Base-by-base conservation (phyloP, 2,888 invertebrate species). In the Empis stercorea region DNA sequence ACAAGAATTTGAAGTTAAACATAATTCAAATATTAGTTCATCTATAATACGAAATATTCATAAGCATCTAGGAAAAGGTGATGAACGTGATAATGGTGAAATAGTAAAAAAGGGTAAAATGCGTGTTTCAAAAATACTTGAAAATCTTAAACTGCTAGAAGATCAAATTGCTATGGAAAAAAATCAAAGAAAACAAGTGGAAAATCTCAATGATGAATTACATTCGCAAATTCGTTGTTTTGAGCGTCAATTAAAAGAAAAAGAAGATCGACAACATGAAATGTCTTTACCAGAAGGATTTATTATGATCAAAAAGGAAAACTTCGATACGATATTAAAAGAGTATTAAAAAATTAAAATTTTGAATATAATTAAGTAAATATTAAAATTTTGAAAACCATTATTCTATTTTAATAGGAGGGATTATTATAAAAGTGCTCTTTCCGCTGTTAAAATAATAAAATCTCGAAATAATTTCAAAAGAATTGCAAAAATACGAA, bases 1-100 rank as follows among this genome's bases (percentile, higher is more conserved):
- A n/a, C 74, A 76, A 38, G 73, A 86, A 9, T 69, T 84, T 16
- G 86, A 86, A 61, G 65, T 85, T 49, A 70, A 82, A 41, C 71
- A 76, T 54, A 87, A 87, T 58, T 44, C 62, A 0, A 71, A 71
- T 10, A 62, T 81, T 7, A 65, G 71, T 30, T 66, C 65, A 32
- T 74, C 76, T 20, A 59, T 72, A 3, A 59, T 73, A 40, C 65
- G 73, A 10, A 72, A 62, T 41, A 63, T 78, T 44, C 67, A 73
- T 3, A 61, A 72, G 1, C 68, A 73, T 2, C 60, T 80, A 4
- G 68, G 73, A 9, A 61, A 60, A 43, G 61, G 61, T 30, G 59
- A 65, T 57, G 54, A 39, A 11, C 11, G 30, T n/a, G n/a, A 43
- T 9, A 30, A 16, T 14, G 15, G 11, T 16, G 15, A 58, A 3